Base-by-base conservation (phyloP, 2,888 invertebrate genomes). In the Selenia dentaria region DNA sequence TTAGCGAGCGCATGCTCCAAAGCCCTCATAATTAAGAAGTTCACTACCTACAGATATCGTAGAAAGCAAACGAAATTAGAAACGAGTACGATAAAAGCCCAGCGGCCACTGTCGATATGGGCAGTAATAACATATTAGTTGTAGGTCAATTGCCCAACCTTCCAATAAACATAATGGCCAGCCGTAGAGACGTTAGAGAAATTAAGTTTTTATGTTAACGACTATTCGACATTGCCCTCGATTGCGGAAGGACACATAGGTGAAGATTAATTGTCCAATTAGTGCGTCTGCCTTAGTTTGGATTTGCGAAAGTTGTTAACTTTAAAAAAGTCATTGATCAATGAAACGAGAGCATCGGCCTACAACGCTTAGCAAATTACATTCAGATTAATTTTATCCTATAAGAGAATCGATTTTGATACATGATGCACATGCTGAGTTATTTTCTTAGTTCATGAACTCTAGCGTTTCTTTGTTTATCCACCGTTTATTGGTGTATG, bases 111-210 rank as follows among this genome's bases (percentile, higher is more conserved):
- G 72, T 52, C 56, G 54, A 66, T 48, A 42, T 62, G 57, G 65
- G 58, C 58, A 62, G 70, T 79, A 80, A 83, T 81, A 74, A 74
- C 70, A 70, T 67, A 74, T 74, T 67, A 67, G 68, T 80, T 79
- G 73, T 86, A 59, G 85, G 87, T 86, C 86, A 84, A 84, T 83
- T 80, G 79, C 67, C 68, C 72, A 72, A 74, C 69, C 77, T 74
- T 68, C 68, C 74, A 75, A 78, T 83, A 75, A 75, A 72, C 64
- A 70, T 78, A 74, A 79, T 80, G 74, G 75, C 68, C 63, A 71
- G 67, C 64, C 64, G 70, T 64, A 69, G 70, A 54, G 60, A 57
- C 59, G 61, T 53, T 45, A 36, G 53, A 58, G 57, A 54, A 57
- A 52, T 56, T 41, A 54, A 54, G 54, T 64, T 59, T 59, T 59